Conservation (phyloP, 2,888 invertebrate genomes). For the Caenorhabditis sp. region DNA sequence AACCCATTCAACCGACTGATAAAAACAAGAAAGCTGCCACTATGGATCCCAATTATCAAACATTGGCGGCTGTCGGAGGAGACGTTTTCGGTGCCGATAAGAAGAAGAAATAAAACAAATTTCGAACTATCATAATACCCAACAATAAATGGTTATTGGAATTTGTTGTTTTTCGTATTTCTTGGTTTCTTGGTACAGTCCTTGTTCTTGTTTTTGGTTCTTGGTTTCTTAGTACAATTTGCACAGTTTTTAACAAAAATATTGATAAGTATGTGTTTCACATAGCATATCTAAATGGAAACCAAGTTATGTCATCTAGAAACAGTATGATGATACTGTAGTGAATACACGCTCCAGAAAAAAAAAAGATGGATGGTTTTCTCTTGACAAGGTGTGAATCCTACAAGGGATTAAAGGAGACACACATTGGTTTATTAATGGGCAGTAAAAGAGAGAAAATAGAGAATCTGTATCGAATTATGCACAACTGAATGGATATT, state of each 20-base stretch:
- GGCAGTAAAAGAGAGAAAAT: not conserved
- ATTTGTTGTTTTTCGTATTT: too few species aligned
- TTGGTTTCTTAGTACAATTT: too few species aligned
- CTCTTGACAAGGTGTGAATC: not conserved
- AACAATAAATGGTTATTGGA: too few species aligned
- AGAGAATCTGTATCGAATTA: slow-evolving; percentile 28
- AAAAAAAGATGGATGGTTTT: not conserved
- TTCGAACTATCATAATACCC: not conserved
- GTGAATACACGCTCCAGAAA: too few species aligned
- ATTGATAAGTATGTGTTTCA: too few species aligned
- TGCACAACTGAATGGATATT: slow-evolving; percentile 21
- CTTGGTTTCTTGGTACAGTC: too few species aligned
- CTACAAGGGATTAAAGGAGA: not conserved
- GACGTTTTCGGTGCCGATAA: slow-evolving; percentile 62
- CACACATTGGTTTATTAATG: not conserved
- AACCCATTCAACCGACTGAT: slow-evolving; percentile 31
- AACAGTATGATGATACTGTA: too few species aligned
- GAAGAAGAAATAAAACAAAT: slow-evolving; percentile 20
- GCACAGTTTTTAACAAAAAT: too few species aligned
- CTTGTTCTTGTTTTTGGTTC: too few species aligned
- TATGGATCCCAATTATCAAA: slow-evolving; percentile 65
- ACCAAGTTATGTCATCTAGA: too few species aligned
- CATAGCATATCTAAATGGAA: too few species aligned
- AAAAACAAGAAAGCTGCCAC: slow-evolving; percentile 57
- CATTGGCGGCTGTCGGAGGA: slow-evolving; percentile 62